Evolutionary conservation across 2,888 invertebrate species (phyloP), one percentile per base, ranked within the genome.

Genomic region (Pelosia muscerda): DNA sequence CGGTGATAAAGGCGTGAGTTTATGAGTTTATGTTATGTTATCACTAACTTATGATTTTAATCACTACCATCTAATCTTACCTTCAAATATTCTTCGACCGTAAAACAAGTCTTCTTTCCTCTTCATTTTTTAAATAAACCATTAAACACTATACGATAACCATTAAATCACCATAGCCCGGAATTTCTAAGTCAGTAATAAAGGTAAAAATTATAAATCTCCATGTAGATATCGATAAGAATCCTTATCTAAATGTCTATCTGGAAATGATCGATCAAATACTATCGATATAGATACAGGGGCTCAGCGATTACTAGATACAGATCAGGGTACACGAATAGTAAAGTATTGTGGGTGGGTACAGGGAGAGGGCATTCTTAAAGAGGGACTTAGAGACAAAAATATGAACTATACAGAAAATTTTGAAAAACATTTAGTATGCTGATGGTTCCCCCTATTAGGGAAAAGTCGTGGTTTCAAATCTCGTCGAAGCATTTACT

Each of bases 251-350:
- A 76, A 82, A 82, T 82, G 79, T 83, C 84, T 90, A 92, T 92
- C 91, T 81, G 66, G 78, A 84, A 86, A 87, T 86, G 88, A 93
- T 94, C 92, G 92, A 93, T 93, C 93, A 93, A 88, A 79, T 74
- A 72, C 84, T 93, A 91, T 93, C 93, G 86, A 84, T 88, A 90
- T 49, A 31, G 66, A 70, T 70, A 89, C 91, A 89, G 84, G 81
- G 83, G 84, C 82, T 81, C 81, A 78, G 81, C 84, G 90, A 90
- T 90, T 92, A 90, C 82, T 68, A 81, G 90, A 90, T 90, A 89
- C 76, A 77, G 85, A 90, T 91, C 90, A 86, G 88, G 88, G 90
- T 90, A 89, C 88, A 89, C 82, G 84, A 81, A 85, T 87, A 84
- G 84, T 83, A 79, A 81, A 84, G 86, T 83, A 73, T 81, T 74